A percentile compares a stretch with the other conserved stretches of the same genome.
phyloP scores from a whole-genome alignment of 2,797 vertebrate species.

The Cheirogaleus major region DNA sequence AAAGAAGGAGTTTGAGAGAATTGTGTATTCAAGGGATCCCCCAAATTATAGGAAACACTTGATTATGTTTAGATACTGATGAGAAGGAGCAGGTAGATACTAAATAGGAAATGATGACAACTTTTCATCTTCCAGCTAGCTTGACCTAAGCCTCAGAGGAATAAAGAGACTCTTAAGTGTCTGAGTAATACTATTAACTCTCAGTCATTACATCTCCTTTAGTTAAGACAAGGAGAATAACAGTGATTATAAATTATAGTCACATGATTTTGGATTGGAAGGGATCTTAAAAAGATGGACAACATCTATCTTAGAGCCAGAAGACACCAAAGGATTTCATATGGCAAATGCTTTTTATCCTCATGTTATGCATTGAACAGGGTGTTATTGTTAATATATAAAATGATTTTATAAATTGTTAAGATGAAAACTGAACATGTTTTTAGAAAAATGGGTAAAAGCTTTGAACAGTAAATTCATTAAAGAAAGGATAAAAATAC shows the following conservation, averaged over 20 bases:
- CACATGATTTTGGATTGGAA: not conserved
- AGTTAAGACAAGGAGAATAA: not conserved
- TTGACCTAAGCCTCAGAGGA: not conserved
- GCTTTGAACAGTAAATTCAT: not conserved
- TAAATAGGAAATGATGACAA: not conserved
- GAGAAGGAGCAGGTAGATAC: not conserved
- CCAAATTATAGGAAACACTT: not conserved
- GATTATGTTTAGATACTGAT: not conserved
- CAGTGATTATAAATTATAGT: not conserved
- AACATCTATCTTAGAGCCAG: not conserved
- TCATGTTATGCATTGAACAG: not conserved
- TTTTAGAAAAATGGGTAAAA: not conserved
- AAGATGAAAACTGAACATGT: not conserved
- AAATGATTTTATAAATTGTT: not conserved
- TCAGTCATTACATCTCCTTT: not conserved
- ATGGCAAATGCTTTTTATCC: not conserved
- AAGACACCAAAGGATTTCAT: not conserved
- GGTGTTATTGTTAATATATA: not conserved
- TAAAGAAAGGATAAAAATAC: not conserved
- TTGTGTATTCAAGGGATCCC: not conserved
- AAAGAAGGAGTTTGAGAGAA: not conserved
- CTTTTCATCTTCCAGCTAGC: not conserved
- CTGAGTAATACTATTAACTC: not conserved
- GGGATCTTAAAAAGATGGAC: not conserved
- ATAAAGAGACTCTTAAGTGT: not conserved